Conservation (phyloP, 2,113 vertebrate genomes). For the Syngnathus typhle region DNA sequence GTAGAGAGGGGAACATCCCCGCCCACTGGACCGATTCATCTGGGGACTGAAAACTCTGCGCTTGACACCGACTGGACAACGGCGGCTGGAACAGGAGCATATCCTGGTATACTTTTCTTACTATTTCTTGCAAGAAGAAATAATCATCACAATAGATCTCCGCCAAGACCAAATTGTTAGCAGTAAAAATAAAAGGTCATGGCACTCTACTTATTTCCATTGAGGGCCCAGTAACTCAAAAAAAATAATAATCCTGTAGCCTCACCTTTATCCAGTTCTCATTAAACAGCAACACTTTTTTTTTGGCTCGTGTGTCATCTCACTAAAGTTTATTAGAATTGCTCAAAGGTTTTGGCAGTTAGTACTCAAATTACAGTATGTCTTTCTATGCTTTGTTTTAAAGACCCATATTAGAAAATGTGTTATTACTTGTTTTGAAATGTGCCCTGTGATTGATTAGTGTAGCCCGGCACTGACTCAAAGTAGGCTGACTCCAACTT, state of each 20-base stretch:
- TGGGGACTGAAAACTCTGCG: slow-evolving; percentile 47
- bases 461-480: not conserved
- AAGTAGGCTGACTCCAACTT: not conserved
- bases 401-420: too few relatives aligned
- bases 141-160: not conserved
- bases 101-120: slow-evolving; percentile 44
- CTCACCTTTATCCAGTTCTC: not conserved
- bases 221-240: not conserved
- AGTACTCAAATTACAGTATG: too few relatives aligned
- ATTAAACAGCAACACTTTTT: not conserved
- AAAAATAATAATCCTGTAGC: not conserved
- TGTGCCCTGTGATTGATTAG: not conserved
- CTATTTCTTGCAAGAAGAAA: not conserved
- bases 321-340: not conserved
- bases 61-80: slow-evolving; percentile 71
- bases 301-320: not conserved
- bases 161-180: not conserved
- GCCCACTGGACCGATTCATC: slow-evolving; percentile 33
- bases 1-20: slow-evolving; percentile 40
- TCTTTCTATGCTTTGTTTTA: too few relatives aligned
- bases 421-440: too few relatives aligned
- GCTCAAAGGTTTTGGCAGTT: too few relatives aligned
- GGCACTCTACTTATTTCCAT: not conserved
- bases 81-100: slow-evolving; percentile 29
- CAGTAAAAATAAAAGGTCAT: not conserved